Conservation (phyloP, 2,888 invertebrate species). For the Synergus laeviventris region DNA sequence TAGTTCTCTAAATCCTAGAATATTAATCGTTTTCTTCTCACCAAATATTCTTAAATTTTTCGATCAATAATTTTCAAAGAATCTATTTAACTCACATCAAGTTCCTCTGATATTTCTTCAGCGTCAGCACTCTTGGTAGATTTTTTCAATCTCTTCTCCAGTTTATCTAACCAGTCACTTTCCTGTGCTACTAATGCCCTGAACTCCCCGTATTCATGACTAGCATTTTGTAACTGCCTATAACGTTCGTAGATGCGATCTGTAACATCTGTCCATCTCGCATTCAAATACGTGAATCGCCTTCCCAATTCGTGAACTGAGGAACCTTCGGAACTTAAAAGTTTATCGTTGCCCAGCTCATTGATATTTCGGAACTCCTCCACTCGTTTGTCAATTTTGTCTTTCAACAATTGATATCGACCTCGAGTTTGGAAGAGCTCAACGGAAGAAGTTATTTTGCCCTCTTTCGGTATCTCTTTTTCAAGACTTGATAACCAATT, state of each 20-base stretch:
- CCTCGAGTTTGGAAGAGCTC: slow-evolving; percentile 85
- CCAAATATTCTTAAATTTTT: not conserved
- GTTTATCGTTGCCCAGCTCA: slow-evolving; percentile 83
- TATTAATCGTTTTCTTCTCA: not conserved
- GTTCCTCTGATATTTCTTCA: slow-evolving; percentile 93
- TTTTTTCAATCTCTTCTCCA: slow-evolving; percentile 85
- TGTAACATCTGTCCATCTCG: slow-evolving; percentile 84
- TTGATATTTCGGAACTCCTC: slow-evolving; percentile 83
- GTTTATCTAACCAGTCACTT: slow-evolving; percentile 87
- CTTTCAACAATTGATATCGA: slow-evolving; percentile 84
- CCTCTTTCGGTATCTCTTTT: slow-evolving; percentile 79
- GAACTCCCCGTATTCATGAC: slow-evolving; percentile 87
- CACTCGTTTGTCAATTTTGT: slow-evolving; percentile 84
- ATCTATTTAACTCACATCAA: slow-evolving; percentile 82
- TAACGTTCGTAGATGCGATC: slow-evolving; percentile 84
- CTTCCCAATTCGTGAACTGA: slow-evolving; percentile 81
- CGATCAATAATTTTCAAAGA: not conserved
- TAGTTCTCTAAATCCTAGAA: slow-evolving; percentile 89
- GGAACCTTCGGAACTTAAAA: slow-evolving; percentile 79
- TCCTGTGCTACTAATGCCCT: slow-evolving; percentile 87
- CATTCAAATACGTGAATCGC: slow-evolving; percentile 83
- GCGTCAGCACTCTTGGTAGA: slow-evolving; percentile 88
- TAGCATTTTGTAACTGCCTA: slow-evolving; percentile 83
- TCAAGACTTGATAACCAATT: slow-evolving; percentile 83
- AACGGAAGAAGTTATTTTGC: slow-evolving; percentile 81